Conservation (phyloP, 2,797 vertebrate genomes). For the Microctenopoma lineatum region DNA sequence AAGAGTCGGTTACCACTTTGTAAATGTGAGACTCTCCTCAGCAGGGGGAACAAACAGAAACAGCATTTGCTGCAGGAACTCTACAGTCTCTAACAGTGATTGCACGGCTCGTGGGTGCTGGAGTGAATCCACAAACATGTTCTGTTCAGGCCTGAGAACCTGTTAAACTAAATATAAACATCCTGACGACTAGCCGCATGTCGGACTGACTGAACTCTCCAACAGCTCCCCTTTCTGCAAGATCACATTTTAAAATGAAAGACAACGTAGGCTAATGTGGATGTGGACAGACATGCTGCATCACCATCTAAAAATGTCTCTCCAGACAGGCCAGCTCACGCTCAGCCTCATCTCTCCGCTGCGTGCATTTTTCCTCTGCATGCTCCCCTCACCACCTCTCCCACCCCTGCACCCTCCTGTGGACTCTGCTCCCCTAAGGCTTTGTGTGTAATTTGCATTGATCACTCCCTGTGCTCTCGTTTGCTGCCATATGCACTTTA, state of each 20-base stretch:
- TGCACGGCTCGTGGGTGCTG: neutral
- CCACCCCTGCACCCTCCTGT: conserved; percentile 24
- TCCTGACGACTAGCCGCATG: conserved; percentile 11
- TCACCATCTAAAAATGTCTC: conserved; percentile 1
- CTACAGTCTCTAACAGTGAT: neutral
- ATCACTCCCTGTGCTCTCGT: conserved; percentile 62
- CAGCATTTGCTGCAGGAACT: no score
- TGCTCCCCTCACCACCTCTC: neutral
- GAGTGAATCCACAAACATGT: neutral
- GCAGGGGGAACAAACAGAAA: no score
- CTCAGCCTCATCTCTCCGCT: conserved; percentile 20
- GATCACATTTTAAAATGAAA: neutral
- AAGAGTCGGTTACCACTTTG: no score
- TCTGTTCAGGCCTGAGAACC: conserved; percentile 9
- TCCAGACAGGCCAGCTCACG: neutral
- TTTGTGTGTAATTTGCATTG: conserved; percentile 67
- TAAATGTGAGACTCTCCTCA: no score
- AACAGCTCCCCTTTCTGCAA: neutral
- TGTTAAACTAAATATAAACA: neutral
- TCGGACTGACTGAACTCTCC: conserved; percentile 19
- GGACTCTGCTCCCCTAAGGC: conserved; percentile 26
- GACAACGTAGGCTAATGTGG: neutral
- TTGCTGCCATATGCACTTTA: conserved; percentile 49
- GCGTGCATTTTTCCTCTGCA: conserved; percentile 12
- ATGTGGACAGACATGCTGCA: neutral